These are phyloP conservation scores for Mycetomoellerius zeteki DNA, from an alignment of 1,140 invertebrate species.

Conservation along the genomic window DNA sequence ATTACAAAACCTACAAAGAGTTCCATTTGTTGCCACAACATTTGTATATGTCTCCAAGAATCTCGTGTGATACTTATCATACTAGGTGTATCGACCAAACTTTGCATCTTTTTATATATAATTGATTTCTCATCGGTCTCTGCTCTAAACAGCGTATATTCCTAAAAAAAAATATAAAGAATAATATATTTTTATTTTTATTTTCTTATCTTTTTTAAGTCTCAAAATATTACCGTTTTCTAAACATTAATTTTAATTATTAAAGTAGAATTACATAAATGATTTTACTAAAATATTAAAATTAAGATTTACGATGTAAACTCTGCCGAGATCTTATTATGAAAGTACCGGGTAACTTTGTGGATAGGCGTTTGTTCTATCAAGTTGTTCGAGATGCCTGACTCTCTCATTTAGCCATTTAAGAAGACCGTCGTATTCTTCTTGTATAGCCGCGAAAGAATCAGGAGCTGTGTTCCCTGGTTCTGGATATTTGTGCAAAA, in stretches of 20 bases:
- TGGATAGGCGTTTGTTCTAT: constrained; percentile 85
- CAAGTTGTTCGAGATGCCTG: constrained; percentile 89
- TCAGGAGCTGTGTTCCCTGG: constrained; percentile 90
- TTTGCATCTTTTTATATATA: constrained; percentile 91
- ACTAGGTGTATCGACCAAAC: constrained; percentile 92
- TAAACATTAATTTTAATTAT: constrained; percentile 31
- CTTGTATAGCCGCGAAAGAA: constrained; percentile 92
- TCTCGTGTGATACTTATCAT: constrained; percentile 93
- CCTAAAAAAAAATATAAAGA: constrained; percentile 82
- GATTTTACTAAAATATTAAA: neutral
- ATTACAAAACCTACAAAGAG: constrained; percentile 83
- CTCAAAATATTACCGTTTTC: neutral
- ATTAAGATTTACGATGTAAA: neutral
- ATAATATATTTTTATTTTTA: constrained; percentile 1
- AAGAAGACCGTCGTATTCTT: constrained; percentile 93
- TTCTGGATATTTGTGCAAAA: constrained; percentile 97
- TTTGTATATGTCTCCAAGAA: constrained; percentile 92
- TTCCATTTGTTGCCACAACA: constrained; percentile 92
- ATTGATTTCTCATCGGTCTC: constrained; percentile 91
- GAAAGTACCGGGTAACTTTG: constrained; percentile 85
- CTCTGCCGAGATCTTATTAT: neutral
- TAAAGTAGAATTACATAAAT: neutral
- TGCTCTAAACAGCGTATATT: constrained; percentile 90
- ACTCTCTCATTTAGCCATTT: constrained; percentile 94
- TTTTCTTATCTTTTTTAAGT: neutral